phyloP scores from a whole-genome alignment of 2,888 invertebrate species.

The Oscheius sp. region DNA sequence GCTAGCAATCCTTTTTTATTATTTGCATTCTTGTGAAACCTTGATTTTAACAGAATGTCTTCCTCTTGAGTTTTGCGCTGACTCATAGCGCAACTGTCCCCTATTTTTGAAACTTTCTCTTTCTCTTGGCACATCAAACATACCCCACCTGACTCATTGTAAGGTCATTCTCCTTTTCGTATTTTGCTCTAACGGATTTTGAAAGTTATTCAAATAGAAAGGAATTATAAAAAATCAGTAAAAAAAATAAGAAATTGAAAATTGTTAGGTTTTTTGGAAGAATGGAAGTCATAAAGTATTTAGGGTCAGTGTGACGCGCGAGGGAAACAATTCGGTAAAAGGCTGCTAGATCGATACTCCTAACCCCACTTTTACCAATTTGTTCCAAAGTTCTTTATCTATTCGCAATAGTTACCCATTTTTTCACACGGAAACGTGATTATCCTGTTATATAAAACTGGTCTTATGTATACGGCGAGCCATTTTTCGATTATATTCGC shows the following conservation, averaged over 20 bases:
- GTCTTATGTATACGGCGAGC: too few species aligned
- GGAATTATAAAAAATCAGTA: too few species aligned
- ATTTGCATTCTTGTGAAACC: background rate
- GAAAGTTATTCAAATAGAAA: too few species aligned
- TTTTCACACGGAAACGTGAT: background rate
- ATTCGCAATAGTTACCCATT: background rate
- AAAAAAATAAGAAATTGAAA: too few species aligned
- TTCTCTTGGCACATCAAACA: background rate
- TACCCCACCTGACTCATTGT: slow-evolving; percentile 2
- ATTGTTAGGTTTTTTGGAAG: too few species aligned
- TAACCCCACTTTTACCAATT: background rate
- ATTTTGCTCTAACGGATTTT: too few species aligned
- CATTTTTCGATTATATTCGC: background rate
- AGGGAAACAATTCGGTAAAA: background rate
- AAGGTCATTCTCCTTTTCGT: background rate
- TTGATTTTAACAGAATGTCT: background rate
- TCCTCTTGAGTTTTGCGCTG: background rate
- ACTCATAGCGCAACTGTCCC: slow-evolving; percentile 1
- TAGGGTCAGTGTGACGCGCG: background rate
- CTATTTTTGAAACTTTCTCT: slow-evolving; percentile 6
- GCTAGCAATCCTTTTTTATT: background rate
- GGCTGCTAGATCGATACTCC: slow-evolving; percentile 9
- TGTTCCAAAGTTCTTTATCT: background rate
- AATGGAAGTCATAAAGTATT: too few species aligned
- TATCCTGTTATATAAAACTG: too few species aligned